Percentiles rank a stretch among this genome's conserved stretches.
Conservation (phyloP, 2,888 invertebrate species). For the Lomographa bimaculata region DNA sequence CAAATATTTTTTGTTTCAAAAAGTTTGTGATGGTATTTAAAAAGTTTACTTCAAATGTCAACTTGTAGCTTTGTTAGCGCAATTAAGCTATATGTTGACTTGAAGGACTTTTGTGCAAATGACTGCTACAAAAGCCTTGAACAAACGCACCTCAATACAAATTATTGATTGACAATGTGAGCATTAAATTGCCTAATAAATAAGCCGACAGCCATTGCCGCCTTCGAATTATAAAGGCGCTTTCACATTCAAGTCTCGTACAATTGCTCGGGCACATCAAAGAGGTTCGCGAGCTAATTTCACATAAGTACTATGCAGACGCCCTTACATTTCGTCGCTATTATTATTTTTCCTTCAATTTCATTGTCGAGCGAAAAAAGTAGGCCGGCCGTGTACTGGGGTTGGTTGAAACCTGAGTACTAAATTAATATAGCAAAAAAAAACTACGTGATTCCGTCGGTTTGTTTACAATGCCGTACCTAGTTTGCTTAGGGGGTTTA, state of each 20-base stretch:
- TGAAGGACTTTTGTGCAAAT: too few species aligned
- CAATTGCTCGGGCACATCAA: constrained; percentile 78
- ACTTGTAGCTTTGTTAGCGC: too few species aligned
- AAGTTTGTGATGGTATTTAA: too few species aligned
- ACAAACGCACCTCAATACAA: constrained; percentile 16
- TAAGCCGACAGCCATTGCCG: constrained; percentile 49
- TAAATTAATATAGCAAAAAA: constrained; percentile 78
- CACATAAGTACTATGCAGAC: constrained; percentile 75
- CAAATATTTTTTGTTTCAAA: too few species aligned
- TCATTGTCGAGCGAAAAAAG: constrained; percentile 61
- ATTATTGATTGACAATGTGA: constrained; percentile 33
- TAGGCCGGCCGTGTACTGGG: constrained; percentile 66
- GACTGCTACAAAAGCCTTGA: too few species aligned
- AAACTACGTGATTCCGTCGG: constrained; percentile 69
- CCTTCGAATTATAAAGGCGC: constrained; percentile 70
- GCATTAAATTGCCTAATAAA: constrained; percentile 46
- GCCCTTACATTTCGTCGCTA: constrained; percentile 67
- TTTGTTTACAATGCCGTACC: constrained; percentile 67
- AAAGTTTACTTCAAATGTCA: too few species aligned
- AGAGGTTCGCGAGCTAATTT: constrained; percentile 76
- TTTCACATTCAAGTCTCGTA: constrained; percentile 62
- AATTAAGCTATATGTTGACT: too few species aligned
- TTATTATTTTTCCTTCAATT: constrained; percentile 75
- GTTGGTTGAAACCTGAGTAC: constrained; percentile 72
- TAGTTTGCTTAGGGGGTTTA: constrained; percentile 72